Evolutionary conservation across 1,140 invertebrate species (phyloP).

Genomic region (Achatina immaculata): DNA sequence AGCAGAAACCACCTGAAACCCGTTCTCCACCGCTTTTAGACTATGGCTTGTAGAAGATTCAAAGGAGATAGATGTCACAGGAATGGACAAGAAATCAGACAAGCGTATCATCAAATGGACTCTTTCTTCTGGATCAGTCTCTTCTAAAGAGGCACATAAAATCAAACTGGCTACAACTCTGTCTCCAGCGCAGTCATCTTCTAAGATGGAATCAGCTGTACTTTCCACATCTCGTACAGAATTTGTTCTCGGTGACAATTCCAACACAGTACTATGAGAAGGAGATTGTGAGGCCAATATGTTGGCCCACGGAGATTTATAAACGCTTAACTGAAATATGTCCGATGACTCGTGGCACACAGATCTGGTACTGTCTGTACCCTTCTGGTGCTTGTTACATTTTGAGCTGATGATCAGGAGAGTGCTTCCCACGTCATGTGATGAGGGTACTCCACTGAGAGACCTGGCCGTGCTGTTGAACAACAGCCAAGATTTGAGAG

Average conservation of each 20-base stretch:
- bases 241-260: neutral
- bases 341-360: neutral
- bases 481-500: neutral
- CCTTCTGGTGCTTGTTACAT: neutral
- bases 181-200: constrained; percentile 21
- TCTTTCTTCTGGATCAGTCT: neutral
- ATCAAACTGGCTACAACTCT: constrained; percentile 34
- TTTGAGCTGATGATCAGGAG: neutral
- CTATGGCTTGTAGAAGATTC: neutral
- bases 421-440: neutral
- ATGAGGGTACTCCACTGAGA: neutral
- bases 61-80: constrained; percentile 5
- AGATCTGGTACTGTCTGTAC: neutral
- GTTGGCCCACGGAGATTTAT: neutral
- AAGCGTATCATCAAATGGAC: constrained; percentile 10
- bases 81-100: constrained; percentile 31
- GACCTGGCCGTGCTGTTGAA: neutral
- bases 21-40: constrained; percentile 36
- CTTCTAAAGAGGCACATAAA: constrained; percentile 23
- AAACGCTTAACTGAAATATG: neutral
- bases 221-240: neutral
- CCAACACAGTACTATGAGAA: neutral
- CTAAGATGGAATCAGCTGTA: neutral
- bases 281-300: neutral
- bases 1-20: constrained; percentile 43